These are phyloP conservation scores for Hylaeus anthracinus DNA, from an alignment of 1,140 invertebrate genomes.

Conservation along the genomic window DNA sequence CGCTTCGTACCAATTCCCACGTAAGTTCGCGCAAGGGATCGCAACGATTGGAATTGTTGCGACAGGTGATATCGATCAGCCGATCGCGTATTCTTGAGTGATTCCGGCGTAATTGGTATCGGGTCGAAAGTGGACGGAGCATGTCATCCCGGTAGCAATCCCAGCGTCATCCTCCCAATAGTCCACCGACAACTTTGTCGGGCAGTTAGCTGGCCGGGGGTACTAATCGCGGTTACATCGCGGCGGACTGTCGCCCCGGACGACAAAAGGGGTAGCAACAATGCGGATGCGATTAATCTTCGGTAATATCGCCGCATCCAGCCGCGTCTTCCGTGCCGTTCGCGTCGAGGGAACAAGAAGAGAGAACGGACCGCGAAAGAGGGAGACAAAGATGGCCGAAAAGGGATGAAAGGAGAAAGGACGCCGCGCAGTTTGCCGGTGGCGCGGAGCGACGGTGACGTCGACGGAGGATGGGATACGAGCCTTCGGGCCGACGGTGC, in stretches of 20 bases:
- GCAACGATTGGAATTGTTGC: no score
- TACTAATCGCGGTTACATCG: constrained; percentile 51
- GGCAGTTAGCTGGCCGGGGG: constrained; percentile 10
- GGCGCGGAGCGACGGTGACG: not conserved
- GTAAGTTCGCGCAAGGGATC: no score
- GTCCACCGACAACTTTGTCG: constrained; percentile 3
- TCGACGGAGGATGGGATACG: constrained; percentile 15
- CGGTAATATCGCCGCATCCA: constrained; percentile 49
- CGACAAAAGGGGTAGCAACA: constrained; percentile 40
- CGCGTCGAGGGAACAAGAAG: not conserved
- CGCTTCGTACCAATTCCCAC: no score
- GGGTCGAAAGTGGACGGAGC: no score
- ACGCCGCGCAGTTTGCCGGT: not conserved
- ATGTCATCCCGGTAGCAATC: not conserved
- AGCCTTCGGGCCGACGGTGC: constrained; percentile 1
- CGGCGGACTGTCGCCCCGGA: constrained; percentile 13
- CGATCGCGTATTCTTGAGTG: no score
- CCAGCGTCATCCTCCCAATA: not conserved
- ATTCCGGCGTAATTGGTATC: no score
- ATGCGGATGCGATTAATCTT: constrained; percentile 56
- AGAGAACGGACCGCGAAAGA: not conserved
- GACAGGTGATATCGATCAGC: no score
- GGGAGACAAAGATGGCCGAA: constrained; percentile 8
- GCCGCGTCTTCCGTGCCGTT: constrained; percentile 26
- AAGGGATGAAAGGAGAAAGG: not conserved